A percentile compares a stretch with the other conserved stretches of the same genome.
Conservation (phyloP, 2,888 invertebrate species). For the Stenodema calcarata region DNA sequence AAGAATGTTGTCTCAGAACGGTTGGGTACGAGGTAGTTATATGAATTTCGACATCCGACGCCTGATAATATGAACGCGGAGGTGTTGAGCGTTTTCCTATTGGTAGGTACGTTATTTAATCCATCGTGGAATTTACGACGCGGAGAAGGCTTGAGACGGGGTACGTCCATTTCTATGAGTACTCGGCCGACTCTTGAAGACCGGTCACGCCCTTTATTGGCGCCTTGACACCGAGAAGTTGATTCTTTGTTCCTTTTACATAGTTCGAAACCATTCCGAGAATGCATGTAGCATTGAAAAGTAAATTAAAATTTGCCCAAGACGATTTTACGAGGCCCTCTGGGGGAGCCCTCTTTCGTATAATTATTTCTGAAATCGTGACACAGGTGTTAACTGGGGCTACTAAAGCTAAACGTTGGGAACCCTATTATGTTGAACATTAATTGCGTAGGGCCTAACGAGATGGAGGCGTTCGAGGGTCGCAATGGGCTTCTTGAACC, state of each 20-base stretch:
- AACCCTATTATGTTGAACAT: constrained; percentile 24
- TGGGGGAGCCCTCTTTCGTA: neutral
- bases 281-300: constrained; percentile 1
- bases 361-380: constrained; percentile 37
- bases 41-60: neutral
- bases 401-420: constrained; percentile 32
- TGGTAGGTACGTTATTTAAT: no score
- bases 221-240: neutral
- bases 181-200: neutral
- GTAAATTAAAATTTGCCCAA: constrained; percentile 14
- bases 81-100: neutral
- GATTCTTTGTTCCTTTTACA: neutral
- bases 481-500: neutral
- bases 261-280: neutral
- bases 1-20: neutral
- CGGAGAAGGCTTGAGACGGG: neutral
- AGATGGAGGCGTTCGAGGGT: neutral
- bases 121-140: neutral
- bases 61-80: neutral
- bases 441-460: neutral
- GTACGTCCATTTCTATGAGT: neutral
- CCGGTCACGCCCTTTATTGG: constrained; percentile 3
- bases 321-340: constrained; percentile 11
- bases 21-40: neutral
- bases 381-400: constrained; percentile 29